Base-by-base conservation (phyloP, 2,888 invertebrate species). In the Cerastoderma edule region DNA sequence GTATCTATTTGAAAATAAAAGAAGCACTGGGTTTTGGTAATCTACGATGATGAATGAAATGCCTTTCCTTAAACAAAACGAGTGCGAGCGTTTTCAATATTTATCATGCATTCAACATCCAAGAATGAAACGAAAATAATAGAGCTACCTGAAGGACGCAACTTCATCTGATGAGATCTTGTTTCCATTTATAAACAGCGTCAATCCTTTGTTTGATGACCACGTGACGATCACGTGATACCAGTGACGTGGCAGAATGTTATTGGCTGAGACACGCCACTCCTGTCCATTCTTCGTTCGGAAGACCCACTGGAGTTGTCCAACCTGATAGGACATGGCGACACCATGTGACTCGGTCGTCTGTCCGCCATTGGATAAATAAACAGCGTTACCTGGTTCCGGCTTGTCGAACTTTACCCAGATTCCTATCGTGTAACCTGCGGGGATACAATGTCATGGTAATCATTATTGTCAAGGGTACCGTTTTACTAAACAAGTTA, bases 351-450 rank as follows among this genome's bases (percentile, higher is more conserved):
- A 88, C 50, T 85, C 75, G 0, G 77, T 46, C 13, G 76, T 80
- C 74, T 92, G 91, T 13, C 90, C 92, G 0, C 92, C 92, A 75
- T 92, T 92, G 19, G 91, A 89, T 65, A 92, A 74, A 79, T 90
- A 91, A 5, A 91, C 88, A 4, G 85, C 88, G 48, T 88, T 84
- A 16, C 82, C 80, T 24, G 81, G 74, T 24, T 83, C 84, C 1
- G 85, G 83, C n/a, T 81, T 71, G 22, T 85, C 84, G 68, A 92
- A 90, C 70, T 89, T 87, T 24, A 91, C 33, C 92, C 92, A 92
- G 75, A 91, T 79, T 4, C 88, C 85, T 24, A 92, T 68, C 5
- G 90, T 92, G 78, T 92, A 91, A 0, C 92, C 92, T 92, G 72
- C 1, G 79, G 75, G 48, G 50, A 24, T 32, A 69, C n/a, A 10